These are phyloP conservation scores for Oeneis ivallda DNA, from an alignment of 2,888 invertebrate species.

Conservation along the genomic window DNA sequence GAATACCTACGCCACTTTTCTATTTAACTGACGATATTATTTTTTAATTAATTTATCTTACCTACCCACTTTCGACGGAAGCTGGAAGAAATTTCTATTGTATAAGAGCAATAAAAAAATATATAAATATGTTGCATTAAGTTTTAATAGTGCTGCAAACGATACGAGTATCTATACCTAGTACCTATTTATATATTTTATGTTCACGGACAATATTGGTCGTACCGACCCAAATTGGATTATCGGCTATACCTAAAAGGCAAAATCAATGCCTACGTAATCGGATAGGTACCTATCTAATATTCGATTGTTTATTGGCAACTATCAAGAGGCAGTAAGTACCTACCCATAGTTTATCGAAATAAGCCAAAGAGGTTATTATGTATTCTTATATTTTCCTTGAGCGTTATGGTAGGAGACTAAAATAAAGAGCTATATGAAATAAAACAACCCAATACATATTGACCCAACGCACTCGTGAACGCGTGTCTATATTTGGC, in stretches of 20 bases:
- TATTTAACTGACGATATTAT: no score
- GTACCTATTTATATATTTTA: constrained; percentile 4
- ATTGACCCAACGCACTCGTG: no score
- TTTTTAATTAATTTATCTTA: no score
- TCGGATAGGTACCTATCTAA: constrained; percentile 7
- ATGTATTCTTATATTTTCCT: background rate
- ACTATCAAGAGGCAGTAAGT: background rate
- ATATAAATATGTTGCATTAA: background rate
- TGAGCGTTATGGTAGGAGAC: background rate
- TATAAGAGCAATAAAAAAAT: no score
- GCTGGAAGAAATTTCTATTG: no score
- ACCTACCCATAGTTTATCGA: background rate
- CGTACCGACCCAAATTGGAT: constrained; percentile 32
- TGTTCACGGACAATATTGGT: background rate
- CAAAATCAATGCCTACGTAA: constrained; percentile 40
- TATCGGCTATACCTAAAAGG: constrained; percentile 39
- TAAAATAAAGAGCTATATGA: background rate
- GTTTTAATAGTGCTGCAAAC: background rate
- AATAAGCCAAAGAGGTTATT: background rate
- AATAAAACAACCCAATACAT: background rate
- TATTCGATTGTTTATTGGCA: constrained; percentile 28
- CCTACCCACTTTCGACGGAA: no score
- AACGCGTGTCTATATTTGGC: no score
- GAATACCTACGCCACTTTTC: no score
- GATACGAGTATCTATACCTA: background rate